A percentile compares a stretch with the other conserved stretches of the same genome.
phyloP scores from a whole-genome alignment of 2,888 invertebrate genomes.

The Caenorhabditis japonica region DNA sequence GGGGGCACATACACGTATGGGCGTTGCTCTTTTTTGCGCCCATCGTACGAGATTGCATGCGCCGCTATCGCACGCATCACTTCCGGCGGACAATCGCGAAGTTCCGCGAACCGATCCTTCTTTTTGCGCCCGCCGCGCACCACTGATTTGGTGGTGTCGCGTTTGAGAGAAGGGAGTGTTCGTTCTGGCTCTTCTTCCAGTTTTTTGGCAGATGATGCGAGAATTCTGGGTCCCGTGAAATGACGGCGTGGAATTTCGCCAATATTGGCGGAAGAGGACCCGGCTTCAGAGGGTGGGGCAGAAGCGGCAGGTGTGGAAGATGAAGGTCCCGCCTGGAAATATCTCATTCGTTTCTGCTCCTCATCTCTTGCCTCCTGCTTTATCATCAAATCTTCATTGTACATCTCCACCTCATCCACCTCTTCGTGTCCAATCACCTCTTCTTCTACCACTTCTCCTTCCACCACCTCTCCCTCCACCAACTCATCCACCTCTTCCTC shows the following conservation, averaged over 20 bases:
- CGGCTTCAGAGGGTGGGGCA: too few species aligned
- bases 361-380: not conserved
- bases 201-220: too few species aligned
- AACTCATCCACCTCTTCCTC: constrained; percentile 17
- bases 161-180: not conserved
- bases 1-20: constrained; percentile 12
- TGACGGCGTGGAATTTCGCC: too few species aligned
- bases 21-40: constrained; percentile 21
- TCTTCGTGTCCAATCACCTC: constrained; percentile 37
- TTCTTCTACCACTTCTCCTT: constrained; percentile 32
- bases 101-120: constrained; percentile 20
- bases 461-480: too few species aligned
- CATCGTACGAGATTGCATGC: constrained; percentile 32
- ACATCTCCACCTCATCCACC: constrained; percentile 18
- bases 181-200: too few species aligned
- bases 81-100: constrained; percentile 28
- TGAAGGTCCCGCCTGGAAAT: too few species aligned
- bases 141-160: constrained; percentile 29
- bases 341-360: not conserved
- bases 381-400: not conserved
- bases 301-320: too few species aligned
- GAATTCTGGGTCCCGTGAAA: too few species aligned
- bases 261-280: too few species aligned
- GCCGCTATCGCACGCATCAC: constrained; percentile 35
- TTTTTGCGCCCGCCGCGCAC: constrained; percentile 6